Percentiles rank a stretch among this genome's conserved stretches.
Conservation (phyloP, 2,888 invertebrate species). For the Phyto melanocephala region DNA sequence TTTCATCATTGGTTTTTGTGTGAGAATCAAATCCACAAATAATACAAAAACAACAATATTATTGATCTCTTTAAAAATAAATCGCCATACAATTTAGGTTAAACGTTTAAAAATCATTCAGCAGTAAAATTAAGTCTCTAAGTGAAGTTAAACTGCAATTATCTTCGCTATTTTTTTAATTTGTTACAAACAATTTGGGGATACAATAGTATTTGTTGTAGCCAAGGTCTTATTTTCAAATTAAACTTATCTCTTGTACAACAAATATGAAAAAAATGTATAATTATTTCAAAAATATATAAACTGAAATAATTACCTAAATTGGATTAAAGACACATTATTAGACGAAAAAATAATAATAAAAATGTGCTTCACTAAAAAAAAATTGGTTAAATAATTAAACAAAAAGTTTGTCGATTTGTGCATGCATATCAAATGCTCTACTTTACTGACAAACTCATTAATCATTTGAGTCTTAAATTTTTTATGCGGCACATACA, state of each 20-base stretch:
- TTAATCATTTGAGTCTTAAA: constrained; percentile 53
- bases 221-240: constrained; percentile 48
- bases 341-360: constrained; percentile 22
- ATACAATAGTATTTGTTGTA: constrained; percentile 7
- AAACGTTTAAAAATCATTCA: constrained; percentile 11
- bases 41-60: not conserved
- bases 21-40: constrained; percentile 28
- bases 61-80: no score
- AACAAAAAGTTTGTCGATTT: constrained; percentile 29
- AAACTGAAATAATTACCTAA: constrained; percentile 38
- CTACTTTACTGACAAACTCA: constrained; percentile 56
- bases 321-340: constrained; percentile 20
- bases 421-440: constrained; percentile 23
- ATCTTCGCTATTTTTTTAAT: constrained; percentile 5
- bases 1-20: constrained; percentile 12
- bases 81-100: constrained; percentile 36
- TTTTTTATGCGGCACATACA: no score
- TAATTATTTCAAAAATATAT: not conserved
- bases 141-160: constrained; percentile 55
- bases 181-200: not conserved
- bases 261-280: not conserved
- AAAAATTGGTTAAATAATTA: constrained; percentile 33
- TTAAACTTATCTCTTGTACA: constrained; percentile 17
- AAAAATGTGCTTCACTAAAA: no score
- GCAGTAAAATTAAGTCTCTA: constrained; percentile 52